Base-by-base conservation (phyloP, 2,888 invertebrate genomes). In the Yponomeuta cagnagella region DNA sequence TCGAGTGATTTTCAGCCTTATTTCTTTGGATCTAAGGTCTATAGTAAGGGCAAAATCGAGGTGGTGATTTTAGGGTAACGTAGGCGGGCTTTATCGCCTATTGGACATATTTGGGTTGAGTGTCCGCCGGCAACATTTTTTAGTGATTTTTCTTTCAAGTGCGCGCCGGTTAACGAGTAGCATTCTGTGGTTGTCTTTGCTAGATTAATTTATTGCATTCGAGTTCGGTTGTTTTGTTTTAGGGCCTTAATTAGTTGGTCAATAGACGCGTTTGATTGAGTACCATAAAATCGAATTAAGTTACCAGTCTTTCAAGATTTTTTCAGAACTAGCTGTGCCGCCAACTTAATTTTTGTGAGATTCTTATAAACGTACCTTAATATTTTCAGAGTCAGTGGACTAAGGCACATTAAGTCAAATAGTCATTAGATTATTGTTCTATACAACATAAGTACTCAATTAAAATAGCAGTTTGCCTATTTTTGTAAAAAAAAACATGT, bases 101-200 rank as follows among this genome's bases (percentile, higher is more conserved):
- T 80, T 80, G 79, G 85, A 88, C 85, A 78, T 82, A 87, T 87
- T 88, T 84, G 80, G 87, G 88, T 88, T 87, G 86, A 87, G 84
- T 83, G 82, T 80, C 79, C 74, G 75, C 74, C 75, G 76, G 75
- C 74, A 79, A 80, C 79, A 80, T 81, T 80, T 77, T 78, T 77
- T 72, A 75, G 77, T 75, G 76, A 75, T 78, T 79, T 76, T 76
- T 77, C 73, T 74, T 10, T 43, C 70, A 31, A 64, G 65, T 69
- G 69, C 70, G 58, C 70, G 15, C 65, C 48, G 23, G 43, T 66
- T 71, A 71, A 37, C 15, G 58, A 63, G 67, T 48, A 66, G 58
- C 70, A 69, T 69, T 71, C 66, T 70, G 31, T 66, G 33, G 43
- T 68, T 66, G 33, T 15, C 43, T 68, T 69, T 68, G 31, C 30